Evolutionary conservation across 2,113 vertebrate species (phyloP), one percentile per base, ranked within the genome.

Genomic region (Emydocephalus ijimae): DNA sequence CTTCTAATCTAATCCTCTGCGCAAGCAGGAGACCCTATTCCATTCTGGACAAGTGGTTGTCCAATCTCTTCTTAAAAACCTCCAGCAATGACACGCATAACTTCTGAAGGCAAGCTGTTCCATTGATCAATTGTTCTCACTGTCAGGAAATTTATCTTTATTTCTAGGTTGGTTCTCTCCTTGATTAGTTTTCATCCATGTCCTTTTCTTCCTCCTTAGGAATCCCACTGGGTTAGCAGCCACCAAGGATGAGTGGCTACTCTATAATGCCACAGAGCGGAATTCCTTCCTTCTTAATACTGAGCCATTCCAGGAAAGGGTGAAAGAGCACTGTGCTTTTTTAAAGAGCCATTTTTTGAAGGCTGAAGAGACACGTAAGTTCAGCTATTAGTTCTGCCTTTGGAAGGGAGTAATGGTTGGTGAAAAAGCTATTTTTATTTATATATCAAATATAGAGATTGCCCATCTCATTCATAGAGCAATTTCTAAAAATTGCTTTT

Each of bases 251-350:
- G 21, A 91, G 26, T 94, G 93, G 93, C 85, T 45, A 0, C 39
- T n/a, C 20, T 94, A 89, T 50, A 92, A 89, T 54, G 52, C 48
- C 61, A 56, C 21, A 14, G 34, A 94, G 48, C 24, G 88, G n/a
- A 93, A 94, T 23, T 61, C 90, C 85, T 88, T 87, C 34, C 18
- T 26, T 7, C 69, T 94, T n/a, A n/a, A 48, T 23, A 88, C 45
- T 21, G 48, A 89, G 4, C 39, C 50, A 4, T 7, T 91, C 6
- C 81, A 91, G 6, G 4, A 55, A 20, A 1, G 14, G 14, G 11
- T 21, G 6, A 26, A 1, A 2, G 55, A 64, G 12, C 88, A 88
- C 23, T 94, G 94, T 45, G 12, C 26, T 29, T 89, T 92, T 54
- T 92, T 89, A 64, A 94, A 88, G 26, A 45, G 10, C 4, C 56